These are phyloP conservation scores for Carlito syrichta DNA, from an alignment of 2,113 vertebrate species.

Conservation along the genomic window DNA sequence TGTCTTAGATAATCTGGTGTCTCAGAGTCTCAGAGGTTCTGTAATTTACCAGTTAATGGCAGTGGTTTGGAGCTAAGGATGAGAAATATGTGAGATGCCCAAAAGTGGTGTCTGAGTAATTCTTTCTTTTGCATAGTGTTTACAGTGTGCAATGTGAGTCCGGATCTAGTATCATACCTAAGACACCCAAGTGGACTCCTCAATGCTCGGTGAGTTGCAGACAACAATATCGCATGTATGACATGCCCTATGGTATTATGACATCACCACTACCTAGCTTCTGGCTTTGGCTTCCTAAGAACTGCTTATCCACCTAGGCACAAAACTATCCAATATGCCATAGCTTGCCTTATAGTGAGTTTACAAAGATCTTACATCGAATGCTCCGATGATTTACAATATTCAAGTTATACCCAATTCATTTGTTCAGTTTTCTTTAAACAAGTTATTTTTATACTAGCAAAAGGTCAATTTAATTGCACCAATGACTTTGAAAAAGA, in stretches of 20 bases:
- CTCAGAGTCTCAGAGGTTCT: background rate
- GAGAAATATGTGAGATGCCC: background rate
- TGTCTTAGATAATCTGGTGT: background rate
- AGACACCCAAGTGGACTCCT: background rate
- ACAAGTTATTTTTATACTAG: slow-evolving; percentile 26
- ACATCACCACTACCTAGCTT: background rate
- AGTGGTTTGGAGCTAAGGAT: background rate
- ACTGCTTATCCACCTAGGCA: background rate
- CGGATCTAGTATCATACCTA: background rate
- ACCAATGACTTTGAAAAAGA: slow-evolving; percentile 48
- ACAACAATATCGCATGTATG: background rate
- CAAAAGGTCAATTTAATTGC: slow-evolving; percentile 26
- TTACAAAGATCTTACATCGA: background rate
- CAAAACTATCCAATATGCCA: background rate
- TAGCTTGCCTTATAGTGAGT: background rate
- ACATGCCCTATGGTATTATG: background rate
- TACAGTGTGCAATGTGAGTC: background rate
- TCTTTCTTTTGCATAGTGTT: background rate
- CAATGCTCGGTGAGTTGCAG: background rate
- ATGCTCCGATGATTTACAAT: background rate
- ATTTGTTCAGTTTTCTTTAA: slow-evolving; percentile 11
- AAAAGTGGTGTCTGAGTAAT: background rate
- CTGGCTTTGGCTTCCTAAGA: background rate
- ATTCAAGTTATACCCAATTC: background rate
- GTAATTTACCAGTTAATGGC: background rate